Conservation (phyloP, 2,113 vertebrate species). For the Hypanus sabinus region DNA sequence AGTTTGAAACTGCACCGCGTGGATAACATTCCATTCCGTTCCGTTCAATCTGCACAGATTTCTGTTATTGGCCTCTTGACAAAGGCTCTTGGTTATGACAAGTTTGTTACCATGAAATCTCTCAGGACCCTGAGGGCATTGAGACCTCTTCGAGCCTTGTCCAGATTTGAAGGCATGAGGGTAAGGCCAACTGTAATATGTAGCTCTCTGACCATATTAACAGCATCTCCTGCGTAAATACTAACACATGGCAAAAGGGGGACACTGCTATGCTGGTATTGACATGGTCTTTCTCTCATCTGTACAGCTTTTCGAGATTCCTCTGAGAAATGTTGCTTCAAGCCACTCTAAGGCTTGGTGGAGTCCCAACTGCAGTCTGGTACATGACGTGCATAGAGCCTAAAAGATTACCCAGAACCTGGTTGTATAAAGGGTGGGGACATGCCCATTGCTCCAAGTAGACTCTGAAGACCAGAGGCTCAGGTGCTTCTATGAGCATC, state of each 20-base stretch:
- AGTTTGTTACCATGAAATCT: slow-evolving; percentile 56
- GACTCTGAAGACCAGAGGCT: not conserved
- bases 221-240: not conserved
- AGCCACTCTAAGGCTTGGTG: not conserved
- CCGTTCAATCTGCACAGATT: slow-evolving; percentile 51
- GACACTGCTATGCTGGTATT: not conserved
- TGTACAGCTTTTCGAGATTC: not conserved
- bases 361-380: not conserved
- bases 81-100: slow-evolving; percentile 51
- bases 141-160: slow-evolving; percentile 54
- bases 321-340: not conserved
- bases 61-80: slow-evolving; percentile 56
- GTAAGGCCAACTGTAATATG: slow-evolving; percentile 55
- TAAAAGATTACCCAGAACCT: not conserved
- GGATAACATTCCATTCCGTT: slow-evolving; percentile 38
- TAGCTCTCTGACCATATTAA: slow-evolving; percentile 21
- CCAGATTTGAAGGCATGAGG: slow-evolving; percentile 68
- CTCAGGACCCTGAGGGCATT: slow-evolving; percentile 59
- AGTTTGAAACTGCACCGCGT: not conserved
- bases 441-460: not conserved
- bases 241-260: not conserved
- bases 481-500: not conserved
- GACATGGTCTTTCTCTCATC: not conserved
- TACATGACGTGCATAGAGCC: not conserved
- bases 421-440: not conserved